Evolutionary conservation across 2,113 vertebrate species (phyloP).

Genomic region (Carollia perspicillata): DNA sequence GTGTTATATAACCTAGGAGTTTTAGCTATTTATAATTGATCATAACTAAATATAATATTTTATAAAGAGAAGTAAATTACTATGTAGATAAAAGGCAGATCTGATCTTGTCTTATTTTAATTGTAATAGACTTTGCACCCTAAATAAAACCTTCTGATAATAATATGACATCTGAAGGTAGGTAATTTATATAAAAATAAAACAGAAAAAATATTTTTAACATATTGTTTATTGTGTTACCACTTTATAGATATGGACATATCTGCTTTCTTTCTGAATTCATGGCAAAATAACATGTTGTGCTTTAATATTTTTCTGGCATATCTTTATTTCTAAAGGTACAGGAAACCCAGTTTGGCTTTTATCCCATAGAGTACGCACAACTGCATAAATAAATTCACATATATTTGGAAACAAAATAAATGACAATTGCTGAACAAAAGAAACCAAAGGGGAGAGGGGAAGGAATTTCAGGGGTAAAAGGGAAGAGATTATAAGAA

Average conservation of each 20-base stretch:
- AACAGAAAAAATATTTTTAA: neutral
- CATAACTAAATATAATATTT: slow-evolving; percentile 68
- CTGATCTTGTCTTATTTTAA: slow-evolving; percentile 59
- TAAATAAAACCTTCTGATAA: slow-evolving; percentile 40
- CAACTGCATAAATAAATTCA: neutral
- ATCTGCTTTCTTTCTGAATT: neutral
- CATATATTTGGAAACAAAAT: neutral
- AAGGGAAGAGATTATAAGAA: no score
- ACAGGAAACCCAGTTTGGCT: neutral
- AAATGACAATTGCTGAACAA: neutral
- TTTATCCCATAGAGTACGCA: neutral
- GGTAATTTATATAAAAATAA: slow-evolving; percentile 1
- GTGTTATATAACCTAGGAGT: slow-evolving; percentile 33
- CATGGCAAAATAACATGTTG: neutral
- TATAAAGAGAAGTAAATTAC: slow-evolving; percentile 62
- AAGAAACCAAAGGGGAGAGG: no score
- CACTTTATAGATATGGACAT: neutral
- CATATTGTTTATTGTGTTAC: neutral
- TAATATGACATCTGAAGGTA: neutral
- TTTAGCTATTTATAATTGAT: slow-evolving; percentile 44
- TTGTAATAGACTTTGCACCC: slow-evolving; percentile 15
- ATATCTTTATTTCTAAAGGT: neutral
- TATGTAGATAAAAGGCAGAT: slow-evolving; percentile 57
- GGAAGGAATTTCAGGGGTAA: no score
- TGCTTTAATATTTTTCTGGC: neutral